These are phyloP conservation scores for Neosilurus hyrtlii DNA, from an alignment of 2,797 vertebrate species.

Conservation along the genomic window DNA sequence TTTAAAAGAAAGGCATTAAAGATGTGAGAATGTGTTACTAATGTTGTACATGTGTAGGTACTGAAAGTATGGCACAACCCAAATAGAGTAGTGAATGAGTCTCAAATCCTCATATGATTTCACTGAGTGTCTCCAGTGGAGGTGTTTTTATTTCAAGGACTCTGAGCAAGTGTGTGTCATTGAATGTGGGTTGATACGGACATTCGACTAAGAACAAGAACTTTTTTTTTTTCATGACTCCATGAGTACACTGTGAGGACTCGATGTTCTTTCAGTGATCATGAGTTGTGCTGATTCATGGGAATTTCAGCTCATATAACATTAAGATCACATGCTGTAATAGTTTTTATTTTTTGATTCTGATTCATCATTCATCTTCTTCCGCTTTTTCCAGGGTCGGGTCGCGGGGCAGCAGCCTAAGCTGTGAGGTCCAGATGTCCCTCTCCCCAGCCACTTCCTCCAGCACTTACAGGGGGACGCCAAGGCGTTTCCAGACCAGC, in stretches of 20 bases:
- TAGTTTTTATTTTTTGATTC: no score
- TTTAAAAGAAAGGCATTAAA: slow-evolving; percentile 16
- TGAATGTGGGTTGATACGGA: slow-evolving; percentile 37
- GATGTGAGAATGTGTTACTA: slow-evolving; percentile 21
- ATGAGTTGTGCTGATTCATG: background rate
- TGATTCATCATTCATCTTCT: no score
- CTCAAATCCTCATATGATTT: slow-evolving; percentile 13
- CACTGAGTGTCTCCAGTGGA: slow-evolving; percentile 2
- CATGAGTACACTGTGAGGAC: background rate
- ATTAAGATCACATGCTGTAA: background rate
- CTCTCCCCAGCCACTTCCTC: no score
- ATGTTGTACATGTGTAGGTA: slow-evolving; percentile 20
- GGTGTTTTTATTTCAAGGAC: slow-evolving; percentile 35
- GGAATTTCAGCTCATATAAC: background rate
- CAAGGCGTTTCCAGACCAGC: no score
- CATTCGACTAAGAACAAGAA: slow-evolving; percentile 18
- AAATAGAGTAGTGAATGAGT: slow-evolving; percentile 20
- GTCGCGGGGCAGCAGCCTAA: no score
- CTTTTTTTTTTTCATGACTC: slow-evolving; percentile 12
- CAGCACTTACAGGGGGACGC: no score
- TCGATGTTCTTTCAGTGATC: background rate
- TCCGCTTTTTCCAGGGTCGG: no score
- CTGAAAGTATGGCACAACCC: slow-evolving; percentile 1
- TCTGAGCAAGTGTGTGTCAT: slow-evolving; percentile 44
- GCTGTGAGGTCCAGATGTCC: no score